These are phyloP conservation scores for Anguilla megastoma DNA, from an alignment of 2,797 vertebrate genomes.

Conservation along the genomic window DNA sequence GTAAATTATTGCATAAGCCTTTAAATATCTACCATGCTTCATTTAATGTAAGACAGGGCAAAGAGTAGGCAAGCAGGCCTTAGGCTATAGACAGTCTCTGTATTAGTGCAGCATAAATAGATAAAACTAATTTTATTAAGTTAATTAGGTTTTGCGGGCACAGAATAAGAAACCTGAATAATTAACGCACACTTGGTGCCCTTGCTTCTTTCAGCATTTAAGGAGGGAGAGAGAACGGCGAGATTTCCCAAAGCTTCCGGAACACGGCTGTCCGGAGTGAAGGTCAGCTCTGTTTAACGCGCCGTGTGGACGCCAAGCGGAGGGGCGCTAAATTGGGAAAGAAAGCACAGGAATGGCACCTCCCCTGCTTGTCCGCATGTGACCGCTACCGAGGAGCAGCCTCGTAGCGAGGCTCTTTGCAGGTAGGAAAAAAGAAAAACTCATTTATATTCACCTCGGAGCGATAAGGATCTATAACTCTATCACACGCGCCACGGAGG, in stretches of 20 bases:
- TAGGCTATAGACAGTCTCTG: neutral
- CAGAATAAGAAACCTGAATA: neutral
- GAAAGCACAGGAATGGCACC: neutral
- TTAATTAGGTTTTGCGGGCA: slow-evolving; percentile 20
- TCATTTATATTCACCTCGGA: slow-evolving; percentile 10
- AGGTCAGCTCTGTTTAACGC: neutral
- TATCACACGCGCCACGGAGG: neutral
- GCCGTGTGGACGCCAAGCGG: neutral
- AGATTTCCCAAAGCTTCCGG: neutral
- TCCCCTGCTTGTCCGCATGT: neutral
- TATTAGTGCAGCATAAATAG: neutral
- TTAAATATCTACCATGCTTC: slow-evolving; percentile 16
- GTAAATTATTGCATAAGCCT: slow-evolving; percentile 24
- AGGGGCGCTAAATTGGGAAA: neutral
- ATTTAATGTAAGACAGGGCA: neutral
- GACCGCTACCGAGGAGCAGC: neutral
- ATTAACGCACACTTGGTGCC: neutral
- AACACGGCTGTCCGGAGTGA: slow-evolving; percentile 5
- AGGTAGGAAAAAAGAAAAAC: neutral
- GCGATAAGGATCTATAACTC: neutral
- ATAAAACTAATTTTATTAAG: slow-evolving; percentile 20
- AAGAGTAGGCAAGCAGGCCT: neutral
- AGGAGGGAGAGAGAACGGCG: neutral
- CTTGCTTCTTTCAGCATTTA: neutral
- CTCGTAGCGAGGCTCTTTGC: neutral